Base-by-base conservation (phyloP, 2,888 invertebrate genomes). In the Lepidonotus clava region DNA sequence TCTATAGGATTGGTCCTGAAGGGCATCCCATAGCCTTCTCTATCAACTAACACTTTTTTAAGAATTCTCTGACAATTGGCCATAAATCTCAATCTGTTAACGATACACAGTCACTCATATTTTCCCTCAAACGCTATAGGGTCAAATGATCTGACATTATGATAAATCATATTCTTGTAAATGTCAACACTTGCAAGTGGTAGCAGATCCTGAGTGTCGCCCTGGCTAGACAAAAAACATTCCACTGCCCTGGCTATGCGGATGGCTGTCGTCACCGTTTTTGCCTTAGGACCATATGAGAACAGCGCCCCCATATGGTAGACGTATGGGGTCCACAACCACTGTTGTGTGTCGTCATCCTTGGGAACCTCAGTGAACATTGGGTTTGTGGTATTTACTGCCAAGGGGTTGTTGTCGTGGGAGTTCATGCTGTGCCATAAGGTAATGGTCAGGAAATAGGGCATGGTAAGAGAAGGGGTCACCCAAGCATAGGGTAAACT, bases 141-240 rank as follows among this genome's bases (percentile, higher is more conserved):
- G 34, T 71, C 71, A 71, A 71, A 71, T 24, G 71, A n/a, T 38
- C 38, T 71, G 71, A 71, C 71, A 71, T 18, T 24, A 18, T 18
- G 36, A 34, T 71, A 71, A 32, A 71, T 71, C 71, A 71, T 5
- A 32, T 21, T 38, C 24, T 24, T 71, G 36, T 71, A 71, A 71
- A 71, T 38, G 71, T 71, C 71, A 71, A 71, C 71, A 71, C 71
- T 34, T 18, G 36, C 34, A 71, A 71, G 71, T 71, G 71, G 71
- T 71, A 71, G 38, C 71, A 71, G 71, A 34, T 21, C 38, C 38
- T 71, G 71, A 24, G 2, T 18, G 71, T 4, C 71, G 71, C 36
- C 71, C 14, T 18, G 36, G 14, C 61, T 61, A 11, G 61, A 28
- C 56, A 34, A 38, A 71, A 71, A 71, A 38, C 36, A 34, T 71